These are phyloP conservation scores for Lacanobia wlatinum DNA, from an alignment of 2,888 invertebrate species.

Conservation along the genomic window DNA sequence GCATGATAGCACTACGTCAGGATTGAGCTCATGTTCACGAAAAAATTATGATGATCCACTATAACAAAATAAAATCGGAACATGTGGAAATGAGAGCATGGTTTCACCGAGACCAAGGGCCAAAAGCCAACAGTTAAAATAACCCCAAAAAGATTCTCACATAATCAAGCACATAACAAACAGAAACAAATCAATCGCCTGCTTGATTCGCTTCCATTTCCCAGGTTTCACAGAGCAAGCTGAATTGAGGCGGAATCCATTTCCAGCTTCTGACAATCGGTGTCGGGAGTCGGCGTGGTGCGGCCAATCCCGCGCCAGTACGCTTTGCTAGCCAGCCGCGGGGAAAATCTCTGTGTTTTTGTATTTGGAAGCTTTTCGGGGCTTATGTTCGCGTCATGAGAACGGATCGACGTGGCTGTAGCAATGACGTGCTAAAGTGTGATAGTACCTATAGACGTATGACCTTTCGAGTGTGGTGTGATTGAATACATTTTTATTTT, in stretches of 20 bases:
- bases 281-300: conserved; percentile 57
- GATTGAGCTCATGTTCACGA: background rate
- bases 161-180: conserved; percentile 25
- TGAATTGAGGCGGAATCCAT: conserved; percentile 64
- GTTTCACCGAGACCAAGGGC: no score
- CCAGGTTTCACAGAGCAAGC: conserved; percentile 50
- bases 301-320: conserved; percentile 69
- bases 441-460: background rate
- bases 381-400: conserved; percentile 12
- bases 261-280: conserved; percentile 69
- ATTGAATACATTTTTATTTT: no score
- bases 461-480: no score
- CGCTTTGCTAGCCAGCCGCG: conserved; percentile 44
- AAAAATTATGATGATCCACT: background rate
- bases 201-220: conserved; percentile 52
- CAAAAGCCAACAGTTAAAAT: background rate
- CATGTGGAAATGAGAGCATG: background rate
- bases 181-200: conserved; percentile 41
- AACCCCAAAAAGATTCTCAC: background rate
- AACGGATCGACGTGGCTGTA: conserved; percentile 4
- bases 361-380: conserved; percentile 26
- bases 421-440: background rate
- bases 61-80: background rate
- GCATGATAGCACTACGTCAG: background rate
- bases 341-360: conserved; percentile 40